Evolutionary conservation across 2,888 invertebrate genomes (phyloP), one percentile per base, ranked within the genome.

Genomic region (Coleophora deauratella): DNA sequence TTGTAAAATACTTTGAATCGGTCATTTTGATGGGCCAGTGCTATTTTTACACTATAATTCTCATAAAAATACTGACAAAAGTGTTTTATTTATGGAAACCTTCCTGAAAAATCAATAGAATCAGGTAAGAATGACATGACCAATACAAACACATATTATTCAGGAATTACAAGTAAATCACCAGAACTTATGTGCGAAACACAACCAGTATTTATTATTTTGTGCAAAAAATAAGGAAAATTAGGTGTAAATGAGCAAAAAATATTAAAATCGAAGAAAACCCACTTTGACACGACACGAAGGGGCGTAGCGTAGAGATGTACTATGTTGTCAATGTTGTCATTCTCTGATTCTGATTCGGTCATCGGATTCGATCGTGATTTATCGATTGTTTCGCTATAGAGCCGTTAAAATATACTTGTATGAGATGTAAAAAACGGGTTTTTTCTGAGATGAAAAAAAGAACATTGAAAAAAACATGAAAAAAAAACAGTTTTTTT

Each of bases 1-100:
- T 99, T 8, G 99, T 99, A 76, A 99, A 99, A 86, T 99, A 99
- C 81, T 99, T 99, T 39, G 99, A 98, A 85, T 99, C 99, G 35
- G 99, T 99, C 99, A 99, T 99, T 51, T 65, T 80, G 55, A 15
- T 30, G 40, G 11, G 12, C 41, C 41, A 38, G 42, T 35, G 38
- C 27, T 38, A 44, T 30, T 40, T 42, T 13, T 42, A 44, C 38
- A 27, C 12, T 36, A 38, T 34, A 37, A 44, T 34, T 44, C 13
- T 27, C 9, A 40, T 15, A 33, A 11, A n/a, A 39, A 33, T 32
- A 28, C 37, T 35, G n/a, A 41, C 15, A 41, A 45, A 46, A 48
- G 40, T 33, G 44, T 47, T 47, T 47, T 56, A 52, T 52, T 55
- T 47, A 44, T 43, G 47, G 41, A 40, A 43, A 45, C 49, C 49